Conservation (phyloP, 2,888 invertebrate genomes). For the Alcis repandata region DNA sequence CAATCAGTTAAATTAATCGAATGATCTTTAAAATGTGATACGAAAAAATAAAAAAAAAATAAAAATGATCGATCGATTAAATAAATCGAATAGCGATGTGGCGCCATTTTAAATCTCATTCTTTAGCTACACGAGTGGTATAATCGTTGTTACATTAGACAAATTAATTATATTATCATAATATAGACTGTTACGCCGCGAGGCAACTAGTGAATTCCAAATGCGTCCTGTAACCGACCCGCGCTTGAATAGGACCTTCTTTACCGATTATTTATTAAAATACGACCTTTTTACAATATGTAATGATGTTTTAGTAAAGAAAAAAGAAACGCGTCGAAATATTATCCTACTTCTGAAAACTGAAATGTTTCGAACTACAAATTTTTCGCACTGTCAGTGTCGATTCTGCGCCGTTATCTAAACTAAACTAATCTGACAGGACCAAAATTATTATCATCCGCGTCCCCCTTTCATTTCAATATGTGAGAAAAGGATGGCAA, state of each 20-base stretch:
- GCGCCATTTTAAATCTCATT: constrained; percentile 3
- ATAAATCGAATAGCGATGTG: neutral
- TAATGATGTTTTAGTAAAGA: constrained; percentile 1
- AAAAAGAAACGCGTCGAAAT: neutral
- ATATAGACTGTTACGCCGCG: constrained; percentile 59
- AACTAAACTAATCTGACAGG: no score
- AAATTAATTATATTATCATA: constrained; percentile 46
- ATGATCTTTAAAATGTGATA: no score
- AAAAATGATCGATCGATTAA: neutral
- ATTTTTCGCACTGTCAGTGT: neutral
- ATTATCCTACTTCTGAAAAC: neutral
- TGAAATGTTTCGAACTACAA: neutral
- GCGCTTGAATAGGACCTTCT: constrained; percentile 54
- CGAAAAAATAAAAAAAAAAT: no score
- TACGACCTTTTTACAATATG: constrained; percentile 20
- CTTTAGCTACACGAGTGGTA: constrained; percentile 1
- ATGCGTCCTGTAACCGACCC: constrained; percentile 23
- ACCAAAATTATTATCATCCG: no score
- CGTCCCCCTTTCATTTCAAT: no score
- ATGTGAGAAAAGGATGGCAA: neutral
- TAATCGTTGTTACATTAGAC: constrained; percentile 33
- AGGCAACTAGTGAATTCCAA: constrained; percentile 55
- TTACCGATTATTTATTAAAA: constrained; percentile 29
- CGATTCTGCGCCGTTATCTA: no score
- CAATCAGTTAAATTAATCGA: no score